Percentiles rank a stretch among this genome's conserved stretches.
These are phyloP conservation scores for Pelosia muscerda DNA, from an alignment of 2,888 invertebrate species.

Conservation along the genomic window DNA sequence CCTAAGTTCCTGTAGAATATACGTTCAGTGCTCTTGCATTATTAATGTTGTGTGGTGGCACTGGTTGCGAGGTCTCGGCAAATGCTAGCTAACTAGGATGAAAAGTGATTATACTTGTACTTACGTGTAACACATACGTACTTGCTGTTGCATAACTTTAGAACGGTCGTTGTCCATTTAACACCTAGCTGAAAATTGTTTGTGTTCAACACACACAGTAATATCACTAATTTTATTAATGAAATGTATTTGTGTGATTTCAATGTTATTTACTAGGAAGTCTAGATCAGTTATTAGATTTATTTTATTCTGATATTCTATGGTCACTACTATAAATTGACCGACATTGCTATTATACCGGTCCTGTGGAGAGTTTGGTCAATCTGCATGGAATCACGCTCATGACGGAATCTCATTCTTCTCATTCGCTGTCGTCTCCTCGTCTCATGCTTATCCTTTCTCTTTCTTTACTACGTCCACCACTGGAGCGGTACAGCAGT, in stretches of 20 bases:
- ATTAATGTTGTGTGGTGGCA: conserved; percentile 1
- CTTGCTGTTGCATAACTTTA: conserved; percentile 1
- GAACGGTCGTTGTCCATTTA: not conserved
- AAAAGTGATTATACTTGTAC: not conserved
- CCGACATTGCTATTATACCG: too few relatives aligned
- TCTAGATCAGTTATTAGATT: too few relatives aligned
- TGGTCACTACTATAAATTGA: too few relatives aligned
- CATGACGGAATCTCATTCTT: too few relatives aligned
- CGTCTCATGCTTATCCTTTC: too few relatives aligned
- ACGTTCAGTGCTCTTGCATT: conserved; percentile 2
- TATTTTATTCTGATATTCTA: too few relatives aligned
- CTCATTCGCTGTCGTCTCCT: too few relatives aligned
- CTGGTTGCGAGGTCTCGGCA: not conserved
- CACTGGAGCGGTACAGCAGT: too few relatives aligned
- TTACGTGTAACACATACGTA: not conserved
- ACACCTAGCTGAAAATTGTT: not conserved
- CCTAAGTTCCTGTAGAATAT: too few relatives aligned
- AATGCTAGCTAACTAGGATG: not conserved
- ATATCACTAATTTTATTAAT: not conserved
- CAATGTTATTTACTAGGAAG: not conserved
- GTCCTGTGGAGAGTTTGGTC: too few relatives aligned
- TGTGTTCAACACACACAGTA: not conserved
- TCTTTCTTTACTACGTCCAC: too few relatives aligned
- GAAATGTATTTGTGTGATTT: not conserved
- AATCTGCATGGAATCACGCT: too few relatives aligned